phyloP scores from a whole-genome alignment of 2,797 vertebrate species.

The Gorsachius magnificus region DNA sequence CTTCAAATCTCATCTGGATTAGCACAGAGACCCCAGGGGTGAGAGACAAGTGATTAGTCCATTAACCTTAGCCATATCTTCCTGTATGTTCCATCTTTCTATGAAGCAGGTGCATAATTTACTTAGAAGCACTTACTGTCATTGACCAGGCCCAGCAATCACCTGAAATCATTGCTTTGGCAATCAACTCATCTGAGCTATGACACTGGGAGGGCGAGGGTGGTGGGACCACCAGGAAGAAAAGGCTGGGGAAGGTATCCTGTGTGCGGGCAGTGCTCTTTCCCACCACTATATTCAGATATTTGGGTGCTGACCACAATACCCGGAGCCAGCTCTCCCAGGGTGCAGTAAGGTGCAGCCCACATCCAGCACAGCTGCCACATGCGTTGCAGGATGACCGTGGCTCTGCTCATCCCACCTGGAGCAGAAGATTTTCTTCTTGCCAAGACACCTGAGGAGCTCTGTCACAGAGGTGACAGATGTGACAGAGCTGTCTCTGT shows the following conservation, averaged over 20 bases:
- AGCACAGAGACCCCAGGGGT: slow-evolving; percentile 34
- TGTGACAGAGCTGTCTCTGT: neutral
- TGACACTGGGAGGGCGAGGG: neutral
- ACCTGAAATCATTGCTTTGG: neutral
- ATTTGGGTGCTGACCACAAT: neutral
- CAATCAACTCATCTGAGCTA: neutral
- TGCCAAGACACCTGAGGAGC: neutral
- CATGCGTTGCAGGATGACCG: fast-evolving
- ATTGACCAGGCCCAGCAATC: slow-evolving; percentile 14
- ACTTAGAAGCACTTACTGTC: slow-evolving; percentile 55
- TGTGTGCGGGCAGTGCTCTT: neutral
- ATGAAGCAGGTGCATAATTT: slow-evolving; percentile 55
- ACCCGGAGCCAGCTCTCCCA: neutral
- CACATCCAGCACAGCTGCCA: neutral
- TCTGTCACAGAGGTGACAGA: neutral
- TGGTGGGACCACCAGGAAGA: neutral
- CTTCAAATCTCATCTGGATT: slow-evolving; percentile 58
- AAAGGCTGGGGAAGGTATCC: neutral
- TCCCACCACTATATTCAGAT: neutral
- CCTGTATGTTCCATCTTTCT: slow-evolving; percentile 24
- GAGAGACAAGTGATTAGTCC: slow-evolving; percentile 64
- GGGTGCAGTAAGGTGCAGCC: neutral
- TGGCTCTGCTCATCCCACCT: neutral
- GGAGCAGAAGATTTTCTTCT: neutral
- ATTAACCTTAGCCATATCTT: slow-evolving; percentile 56